These are phyloP conservation scores for Tragelaphus strepsiceros DNA, from an alignment of 2,113 vertebrate genomes.

Conservation along the genomic window DNA sequence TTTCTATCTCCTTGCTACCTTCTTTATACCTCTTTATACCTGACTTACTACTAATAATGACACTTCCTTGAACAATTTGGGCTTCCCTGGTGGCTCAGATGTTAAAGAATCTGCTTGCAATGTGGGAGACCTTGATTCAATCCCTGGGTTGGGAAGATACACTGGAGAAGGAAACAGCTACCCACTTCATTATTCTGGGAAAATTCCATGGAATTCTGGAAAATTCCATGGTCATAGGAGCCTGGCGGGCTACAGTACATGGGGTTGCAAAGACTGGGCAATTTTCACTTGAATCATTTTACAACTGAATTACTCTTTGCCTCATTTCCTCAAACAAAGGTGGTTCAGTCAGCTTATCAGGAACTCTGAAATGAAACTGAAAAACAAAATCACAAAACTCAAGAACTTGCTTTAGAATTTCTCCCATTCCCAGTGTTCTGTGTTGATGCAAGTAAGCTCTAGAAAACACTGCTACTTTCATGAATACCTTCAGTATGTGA, in stretches of 20 bases:
- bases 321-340: not conserved
- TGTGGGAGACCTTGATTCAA: not conserved
- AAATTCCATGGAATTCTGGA: not conserved
- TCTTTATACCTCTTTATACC: not conserved
- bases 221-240: not conserved
- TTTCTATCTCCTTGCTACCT: not conserved
- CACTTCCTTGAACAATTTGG: not conserved
- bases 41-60: not conserved
- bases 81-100: not conserved
- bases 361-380: not conserved
- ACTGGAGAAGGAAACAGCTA: not conserved
- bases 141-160: not conserved
- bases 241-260: not conserved
- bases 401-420: not conserved
- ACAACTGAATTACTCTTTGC: not conserved
- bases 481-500: not conserved
- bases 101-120: not conserved
- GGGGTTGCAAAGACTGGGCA: not conserved
- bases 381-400: not conserved
- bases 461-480: not conserved
- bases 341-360: not conserved
- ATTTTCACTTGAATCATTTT: not conserved
- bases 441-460: not conserved
- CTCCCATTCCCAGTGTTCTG: not conserved
- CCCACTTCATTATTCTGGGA: not conserved